Conservation (phyloP, 2,113 vertebrate genomes). For the Neomonachus schauinslandi region DNA sequence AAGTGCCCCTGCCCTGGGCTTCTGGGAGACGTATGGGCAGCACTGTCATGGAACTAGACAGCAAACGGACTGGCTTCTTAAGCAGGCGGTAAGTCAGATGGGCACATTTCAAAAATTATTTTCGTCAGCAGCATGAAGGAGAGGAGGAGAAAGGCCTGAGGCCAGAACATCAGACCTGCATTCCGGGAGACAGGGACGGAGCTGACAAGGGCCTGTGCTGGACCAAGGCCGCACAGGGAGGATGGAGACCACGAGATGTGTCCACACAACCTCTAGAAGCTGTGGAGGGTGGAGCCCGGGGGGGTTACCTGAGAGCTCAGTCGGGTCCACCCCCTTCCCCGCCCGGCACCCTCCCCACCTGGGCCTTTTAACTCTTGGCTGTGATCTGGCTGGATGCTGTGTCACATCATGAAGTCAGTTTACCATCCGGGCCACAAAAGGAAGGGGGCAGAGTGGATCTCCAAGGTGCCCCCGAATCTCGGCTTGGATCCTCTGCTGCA, state of each 20-base stretch:
- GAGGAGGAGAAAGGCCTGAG: background rate
- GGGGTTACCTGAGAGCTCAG: no score
- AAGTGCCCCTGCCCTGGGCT: background rate
- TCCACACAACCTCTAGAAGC: no score
- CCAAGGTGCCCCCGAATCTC: background rate
- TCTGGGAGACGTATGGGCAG: background rate
- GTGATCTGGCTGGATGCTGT: fast-evolving
- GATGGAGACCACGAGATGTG: fast-evolving
- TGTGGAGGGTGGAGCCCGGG: fast-evolving
- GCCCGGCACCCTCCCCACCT: fast-evolving
- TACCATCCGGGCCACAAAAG: background rate
- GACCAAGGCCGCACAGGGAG: fast-evolving
- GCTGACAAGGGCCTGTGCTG: background rate
- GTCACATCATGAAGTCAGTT: background rate
- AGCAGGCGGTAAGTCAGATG: no score
- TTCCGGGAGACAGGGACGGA: no score
- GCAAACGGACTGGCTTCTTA: no score
- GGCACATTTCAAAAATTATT: background rate
- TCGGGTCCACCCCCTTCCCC: fast-evolving
- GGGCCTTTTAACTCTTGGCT: fast-evolving
- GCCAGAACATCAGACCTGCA: background rate
- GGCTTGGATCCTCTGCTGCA: fast-evolving
- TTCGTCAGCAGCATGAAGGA: background rate
- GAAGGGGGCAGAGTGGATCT: fast-evolving
- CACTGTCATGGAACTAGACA: background rate